A percentile compares a stretch with the other conserved stretches of the same genome.
These are phyloP conservation scores for Arrhamphus sclerolepis DNA, from an alignment of 2,797 vertebrate genomes.

Conservation along the genomic window DNA sequence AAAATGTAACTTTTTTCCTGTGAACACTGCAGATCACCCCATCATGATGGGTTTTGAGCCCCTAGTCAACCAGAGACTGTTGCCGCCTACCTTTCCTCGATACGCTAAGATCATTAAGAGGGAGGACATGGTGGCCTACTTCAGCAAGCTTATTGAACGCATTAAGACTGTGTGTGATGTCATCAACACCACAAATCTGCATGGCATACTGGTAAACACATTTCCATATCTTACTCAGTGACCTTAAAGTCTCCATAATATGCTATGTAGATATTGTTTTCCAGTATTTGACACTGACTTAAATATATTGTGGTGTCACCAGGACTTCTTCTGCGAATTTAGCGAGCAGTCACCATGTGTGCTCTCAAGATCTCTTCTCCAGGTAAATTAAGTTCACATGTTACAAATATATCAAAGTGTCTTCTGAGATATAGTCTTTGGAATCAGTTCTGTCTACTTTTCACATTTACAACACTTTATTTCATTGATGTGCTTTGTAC, in stretches of 20 bases:
- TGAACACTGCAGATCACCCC: slow-evolving; percentile 87
- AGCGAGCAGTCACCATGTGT: slow-evolving; percentile 99
- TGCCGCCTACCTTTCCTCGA: slow-evolving; percentile 97
- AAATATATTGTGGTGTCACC: slow-evolving; percentile 26
- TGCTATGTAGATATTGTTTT: no score
- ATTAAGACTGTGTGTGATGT: slow-evolving; percentile 98
- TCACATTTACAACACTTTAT: no score
- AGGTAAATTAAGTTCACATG: slow-evolving; percentile 68
- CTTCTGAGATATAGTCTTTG: no score
- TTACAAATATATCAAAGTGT: not conserved
- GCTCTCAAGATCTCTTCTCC: slow-evolving; percentile 95
- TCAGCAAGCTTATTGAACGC: slow-evolving; percentile 95
- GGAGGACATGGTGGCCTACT: slow-evolving; percentile 98
- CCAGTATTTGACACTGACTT: slow-evolving; percentile 3
- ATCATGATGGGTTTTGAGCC: slow-evolving; percentile 99
- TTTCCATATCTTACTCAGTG: not conserved
- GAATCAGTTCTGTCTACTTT: no score
- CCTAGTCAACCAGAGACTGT: slow-evolving; percentile 96
- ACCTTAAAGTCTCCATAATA: no score
- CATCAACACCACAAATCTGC: slow-evolving; percentile 95
- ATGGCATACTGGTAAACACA: slow-evolving; percentile 92
- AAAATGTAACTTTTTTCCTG: not conserved
- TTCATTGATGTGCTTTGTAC: no score
- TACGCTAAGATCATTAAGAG: slow-evolving; percentile 99
- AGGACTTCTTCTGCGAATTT: slow-evolving; percentile 99